These are phyloP conservation scores for Sorex fumeus DNA, from an alignment of 2,113 vertebrate genomes.

Conservation along the genomic window DNA sequence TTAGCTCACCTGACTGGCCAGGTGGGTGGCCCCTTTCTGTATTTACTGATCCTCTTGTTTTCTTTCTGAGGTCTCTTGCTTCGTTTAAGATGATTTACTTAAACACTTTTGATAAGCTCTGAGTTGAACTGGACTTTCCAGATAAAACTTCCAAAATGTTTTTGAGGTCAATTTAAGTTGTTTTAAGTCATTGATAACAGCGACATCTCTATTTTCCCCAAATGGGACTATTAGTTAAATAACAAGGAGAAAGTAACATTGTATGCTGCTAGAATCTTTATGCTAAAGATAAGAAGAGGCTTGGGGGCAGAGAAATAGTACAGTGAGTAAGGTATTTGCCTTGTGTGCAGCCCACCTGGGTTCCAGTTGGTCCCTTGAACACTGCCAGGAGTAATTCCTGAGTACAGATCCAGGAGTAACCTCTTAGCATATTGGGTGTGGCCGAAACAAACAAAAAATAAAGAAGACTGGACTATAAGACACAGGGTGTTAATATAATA, in stretches of 20 bases:
- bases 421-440: too few species aligned
- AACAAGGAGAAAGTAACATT: neutral
- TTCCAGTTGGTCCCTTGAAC: too few species aligned
- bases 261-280: too few species aligned
- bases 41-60: conserved; percentile 46
- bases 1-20: conserved; percentile 54
- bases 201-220: neutral
- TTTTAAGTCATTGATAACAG: conserved; percentile 54
- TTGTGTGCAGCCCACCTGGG: too few species aligned
- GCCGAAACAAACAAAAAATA: neutral
- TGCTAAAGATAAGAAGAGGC: too few species aligned
- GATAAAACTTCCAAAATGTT: conserved; percentile 54
- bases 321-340: too few species aligned
- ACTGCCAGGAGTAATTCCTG: too few species aligned
- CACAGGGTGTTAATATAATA: neutral
- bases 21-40: conserved; percentile 8
- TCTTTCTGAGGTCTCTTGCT: conserved; percentile 62
- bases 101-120: conserved; percentile 62
- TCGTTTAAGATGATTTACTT: conserved; percentile 61
- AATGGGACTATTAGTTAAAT: conserved; percentile 30
- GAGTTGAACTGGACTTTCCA: conserved; percentile 18
- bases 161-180: conserved; percentile 62
- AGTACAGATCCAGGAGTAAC: too few species aligned
- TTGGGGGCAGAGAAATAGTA: too few species aligned
- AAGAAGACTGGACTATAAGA: neutral